phyloP scores from a whole-genome alignment of 2,113 vertebrate species.

The Archilochus colubris region DNA sequence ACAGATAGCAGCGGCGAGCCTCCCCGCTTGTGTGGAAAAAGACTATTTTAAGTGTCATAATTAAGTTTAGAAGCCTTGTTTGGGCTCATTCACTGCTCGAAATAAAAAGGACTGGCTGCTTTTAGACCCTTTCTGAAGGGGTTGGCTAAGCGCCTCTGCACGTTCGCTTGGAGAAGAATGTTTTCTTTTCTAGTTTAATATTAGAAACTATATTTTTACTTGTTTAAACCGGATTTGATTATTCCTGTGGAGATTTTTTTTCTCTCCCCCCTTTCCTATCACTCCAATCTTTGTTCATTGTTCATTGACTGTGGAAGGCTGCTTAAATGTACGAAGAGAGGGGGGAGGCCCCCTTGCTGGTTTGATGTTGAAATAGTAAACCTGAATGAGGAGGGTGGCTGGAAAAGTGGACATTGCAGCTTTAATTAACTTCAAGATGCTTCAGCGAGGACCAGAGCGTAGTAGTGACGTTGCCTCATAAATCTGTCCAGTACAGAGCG shows the following conservation, averaged over 20 bases:
- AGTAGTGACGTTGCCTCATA: constrained; percentile 90
- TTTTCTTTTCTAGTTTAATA: constrained; percentile 72
- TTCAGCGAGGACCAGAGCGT: constrained; percentile 86
- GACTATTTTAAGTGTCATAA: constrained; percentile 75
- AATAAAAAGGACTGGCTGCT: constrained; percentile 65
- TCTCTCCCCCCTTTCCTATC: constrained; percentile 10
- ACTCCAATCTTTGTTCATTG: constrained; percentile 82
- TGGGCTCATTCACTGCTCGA: constrained; percentile 70
- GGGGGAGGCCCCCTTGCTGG: constrained; percentile 54
- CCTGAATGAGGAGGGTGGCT: constrained; percentile 74
- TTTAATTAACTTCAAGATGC: constrained; percentile 98
- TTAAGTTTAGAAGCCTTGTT: constrained; percentile 75
- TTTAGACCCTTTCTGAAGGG: constrained; percentile 58
- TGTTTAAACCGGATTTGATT: constrained; percentile 74
- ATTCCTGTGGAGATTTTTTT: constrained; percentile 59
- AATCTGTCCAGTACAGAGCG: constrained; percentile 87
- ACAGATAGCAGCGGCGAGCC: constrained; percentile 56
- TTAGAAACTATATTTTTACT: constrained; percentile 74
- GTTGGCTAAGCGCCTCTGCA: constrained; percentile 64
- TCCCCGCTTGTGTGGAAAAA: constrained; percentile 41
- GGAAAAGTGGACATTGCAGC: constrained; percentile 87
- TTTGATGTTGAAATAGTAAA: constrained; percentile 73
- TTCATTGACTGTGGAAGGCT: constrained; percentile 76
- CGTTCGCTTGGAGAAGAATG: constrained; percentile 38
- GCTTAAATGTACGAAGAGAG: constrained; percentile 68